A percentile compares a stretch with the other conserved stretches of the same genome.
Conservation (phyloP, 2,888 invertebrate genomes). For the Melikaiella ostensackeni region DNA sequence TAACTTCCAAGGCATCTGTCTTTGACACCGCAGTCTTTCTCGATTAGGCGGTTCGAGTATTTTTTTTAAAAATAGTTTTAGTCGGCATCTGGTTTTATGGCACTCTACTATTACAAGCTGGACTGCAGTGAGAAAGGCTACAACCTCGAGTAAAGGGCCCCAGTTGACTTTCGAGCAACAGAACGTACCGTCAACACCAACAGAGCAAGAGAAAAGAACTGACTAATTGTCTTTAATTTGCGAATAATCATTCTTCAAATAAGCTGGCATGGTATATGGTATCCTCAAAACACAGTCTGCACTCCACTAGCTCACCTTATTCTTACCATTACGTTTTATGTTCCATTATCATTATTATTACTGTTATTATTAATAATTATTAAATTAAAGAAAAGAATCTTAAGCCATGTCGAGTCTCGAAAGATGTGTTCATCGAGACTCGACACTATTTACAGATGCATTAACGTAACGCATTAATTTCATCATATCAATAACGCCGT, state of each 20-base stretch:
- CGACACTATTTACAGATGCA: conserved; percentile 62
- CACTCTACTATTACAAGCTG: conserved; percentile 32
- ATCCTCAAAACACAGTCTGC: conserved; percentile 78
- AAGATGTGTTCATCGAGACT: conserved; percentile 48
- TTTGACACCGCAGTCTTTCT: conserved; percentile 41
- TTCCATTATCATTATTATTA: conserved; percentile 50
- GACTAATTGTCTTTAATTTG: conserved; percentile 58
- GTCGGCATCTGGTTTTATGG: conserved; percentile 21
- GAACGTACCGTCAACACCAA: conserved; percentile 69
- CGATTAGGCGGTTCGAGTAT: conserved; percentile 5
- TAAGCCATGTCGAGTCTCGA: conserved; percentile 68
- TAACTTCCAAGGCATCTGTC: conserved; percentile 18
- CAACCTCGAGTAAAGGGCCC: conserved; percentile 49
- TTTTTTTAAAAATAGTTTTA: background rate
- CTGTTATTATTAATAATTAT: conserved; percentile 45
- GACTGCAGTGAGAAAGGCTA: conserved; percentile 50
- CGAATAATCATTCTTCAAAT: conserved; percentile 51
- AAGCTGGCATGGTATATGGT: conserved; percentile 76
- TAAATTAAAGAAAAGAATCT: conserved; percentile 64
- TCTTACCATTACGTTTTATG: conserved; percentile 71
- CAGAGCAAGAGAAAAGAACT: conserved; percentile 74
- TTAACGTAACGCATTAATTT: conserved; percentile 67
- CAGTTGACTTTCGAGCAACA: conserved; percentile 64
- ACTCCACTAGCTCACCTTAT: conserved; percentile 77
- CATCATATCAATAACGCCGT: conserved; percentile 68